Conservation (phyloP, 2,113 vertebrate genomes). For the Entelurus aequoreus region DNA sequence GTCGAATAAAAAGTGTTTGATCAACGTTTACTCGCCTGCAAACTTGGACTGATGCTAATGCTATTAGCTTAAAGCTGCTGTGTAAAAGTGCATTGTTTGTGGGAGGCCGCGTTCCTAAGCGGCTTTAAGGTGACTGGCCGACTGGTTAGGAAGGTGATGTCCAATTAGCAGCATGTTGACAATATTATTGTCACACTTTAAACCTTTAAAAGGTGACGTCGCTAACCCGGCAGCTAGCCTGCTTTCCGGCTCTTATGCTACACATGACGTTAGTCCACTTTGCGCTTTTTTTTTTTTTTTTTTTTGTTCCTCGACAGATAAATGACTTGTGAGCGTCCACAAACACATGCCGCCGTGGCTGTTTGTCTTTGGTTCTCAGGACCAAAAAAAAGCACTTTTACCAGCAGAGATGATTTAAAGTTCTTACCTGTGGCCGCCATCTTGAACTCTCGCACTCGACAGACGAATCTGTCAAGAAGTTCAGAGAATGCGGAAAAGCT, state of each 20-base stretch:
- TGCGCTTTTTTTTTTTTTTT: slow-evolving; percentile 19
- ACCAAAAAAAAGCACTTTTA: slow-evolving; percentile 5
- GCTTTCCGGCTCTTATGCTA: slow-evolving; percentile 26
- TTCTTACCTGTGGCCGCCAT: slow-evolving; percentile 78
- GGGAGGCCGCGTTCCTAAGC: slow-evolving; percentile 44
- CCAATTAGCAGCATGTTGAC: background rate
- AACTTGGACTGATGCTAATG: slow-evolving; percentile 22
- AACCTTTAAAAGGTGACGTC: slow-evolving; percentile 2
- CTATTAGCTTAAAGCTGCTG: slow-evolving; percentile 45
- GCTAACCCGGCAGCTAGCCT: slow-evolving; percentile 24
- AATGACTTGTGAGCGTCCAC: background rate
- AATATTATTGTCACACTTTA: background rate
- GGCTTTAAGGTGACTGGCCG: slow-evolving; percentile 7
- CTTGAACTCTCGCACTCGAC: slow-evolving; percentile 74
- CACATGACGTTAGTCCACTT: slow-evolving; percentile 32
- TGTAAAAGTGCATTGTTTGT: slow-evolving; percentile 43
- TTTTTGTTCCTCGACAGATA: slow-evolving; percentile 3
- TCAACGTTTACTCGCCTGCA: background rate
- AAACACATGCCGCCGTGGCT: background rate
- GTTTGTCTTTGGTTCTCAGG: fast-evolving
- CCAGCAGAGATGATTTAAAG: slow-evolving; percentile 44
- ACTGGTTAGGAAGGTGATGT: background rate
- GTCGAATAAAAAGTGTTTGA: too few relatives aligned
- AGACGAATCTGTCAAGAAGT: slow-evolving; percentile 73
- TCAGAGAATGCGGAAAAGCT: slow-evolving; percentile 66